phyloP scores from a whole-genome alignment of 1,140 invertebrate genomes.

The Alviniconcha marisindica region DNA sequence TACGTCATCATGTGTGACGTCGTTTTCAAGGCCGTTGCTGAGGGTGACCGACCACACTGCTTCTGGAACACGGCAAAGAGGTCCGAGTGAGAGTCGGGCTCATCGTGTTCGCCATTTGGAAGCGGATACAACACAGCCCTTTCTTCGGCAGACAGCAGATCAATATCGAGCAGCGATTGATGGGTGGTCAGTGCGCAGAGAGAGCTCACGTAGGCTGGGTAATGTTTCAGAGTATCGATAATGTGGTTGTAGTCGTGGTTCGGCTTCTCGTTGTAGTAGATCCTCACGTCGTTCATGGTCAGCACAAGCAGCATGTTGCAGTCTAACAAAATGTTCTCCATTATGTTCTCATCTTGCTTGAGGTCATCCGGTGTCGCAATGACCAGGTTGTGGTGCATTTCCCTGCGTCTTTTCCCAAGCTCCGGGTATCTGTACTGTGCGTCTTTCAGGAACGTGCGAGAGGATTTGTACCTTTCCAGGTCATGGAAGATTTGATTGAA shows the following conservation, averaged over 20 bases:
- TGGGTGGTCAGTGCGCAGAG: background rate
- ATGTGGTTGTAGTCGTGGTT: constrained; percentile 53
- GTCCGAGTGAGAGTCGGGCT: background rate
- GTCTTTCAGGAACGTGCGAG: constrained; percentile 52
- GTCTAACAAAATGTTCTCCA: constrained; percentile 48
- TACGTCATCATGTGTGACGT: constrained; percentile 41
- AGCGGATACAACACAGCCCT: constrained; percentile 43
- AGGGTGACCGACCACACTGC: constrained; percentile 40
- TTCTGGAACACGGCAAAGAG: constrained; percentile 39
- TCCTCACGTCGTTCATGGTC: constrained; percentile 40
- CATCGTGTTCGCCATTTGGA: background rate
- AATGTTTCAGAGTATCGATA: constrained; percentile 54
- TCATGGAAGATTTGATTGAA: constrained; percentile 37
- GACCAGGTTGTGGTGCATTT: constrained; percentile 58
- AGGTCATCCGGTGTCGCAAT: constrained; percentile 30
- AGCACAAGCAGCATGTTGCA: constrained; percentile 56
- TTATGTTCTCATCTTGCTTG: background rate
- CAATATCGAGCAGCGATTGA: constrained; percentile 40
- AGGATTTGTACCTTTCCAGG: constrained; percentile 40
- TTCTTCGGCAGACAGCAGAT: constrained; percentile 50
- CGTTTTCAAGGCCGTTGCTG: constrained; percentile 51
- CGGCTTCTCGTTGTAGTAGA: constrained; percentile 54
- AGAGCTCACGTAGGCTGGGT: constrained; percentile 52
- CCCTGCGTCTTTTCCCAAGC: constrained; percentile 46
- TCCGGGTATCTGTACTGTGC: constrained; percentile 59